Evolutionary conservation across 2,888 invertebrate species (phyloP), one percentile per base, ranked within the genome.

Genomic region (Imbricaverruca yamaguchii): DNA sequence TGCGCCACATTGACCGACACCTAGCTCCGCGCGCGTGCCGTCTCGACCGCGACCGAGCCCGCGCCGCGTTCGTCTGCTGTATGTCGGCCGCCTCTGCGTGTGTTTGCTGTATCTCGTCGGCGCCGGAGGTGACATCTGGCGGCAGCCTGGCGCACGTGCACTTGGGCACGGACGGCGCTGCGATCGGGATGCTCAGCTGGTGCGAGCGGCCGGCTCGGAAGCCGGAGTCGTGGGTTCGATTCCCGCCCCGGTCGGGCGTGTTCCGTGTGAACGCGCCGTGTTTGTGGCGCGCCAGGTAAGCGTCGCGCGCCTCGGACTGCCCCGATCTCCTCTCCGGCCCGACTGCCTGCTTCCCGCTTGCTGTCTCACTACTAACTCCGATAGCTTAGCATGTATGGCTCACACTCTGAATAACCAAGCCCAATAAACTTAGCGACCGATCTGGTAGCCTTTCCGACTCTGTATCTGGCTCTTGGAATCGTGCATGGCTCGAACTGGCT

Each of bases 401-500:
- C 55, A 9, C 23, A 55, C 39, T 21, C 10, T 4, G 15, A n/a
- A 10, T 55, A 74, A 74, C 18, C 23, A 74, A 74, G 74, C 74
- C 74, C 74, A 74, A 74, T 74, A 74, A 74, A 74, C 7, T 74
- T 74, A 74, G 74, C 21, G 18, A 55, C 53, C 55, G 8, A 55
- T 74, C 55, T 74, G 15, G 9, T 74, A 74, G 74, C 74, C 13
- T 74, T 55, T 74, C 74, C 55, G 21, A 21, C 21, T 74, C 74
- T 74, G 69, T 25, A 53, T 39, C 65, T 23, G 65, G 65, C 65
- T 23, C 15, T 59, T 59, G 59, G 59, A 3, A 59, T 55, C 10
- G 53, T 55, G 74, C 74, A 74, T 74, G 74, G 74, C 74, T 74
- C 74, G 74, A 74, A 74, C 10, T 55, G 74, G 74, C 39, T 55